A percentile compares a stretch with the other conserved stretches of the same genome.
Conservation (phyloP, 1,140 invertebrate species). For the Proctacanthus coquilletti region DNA sequence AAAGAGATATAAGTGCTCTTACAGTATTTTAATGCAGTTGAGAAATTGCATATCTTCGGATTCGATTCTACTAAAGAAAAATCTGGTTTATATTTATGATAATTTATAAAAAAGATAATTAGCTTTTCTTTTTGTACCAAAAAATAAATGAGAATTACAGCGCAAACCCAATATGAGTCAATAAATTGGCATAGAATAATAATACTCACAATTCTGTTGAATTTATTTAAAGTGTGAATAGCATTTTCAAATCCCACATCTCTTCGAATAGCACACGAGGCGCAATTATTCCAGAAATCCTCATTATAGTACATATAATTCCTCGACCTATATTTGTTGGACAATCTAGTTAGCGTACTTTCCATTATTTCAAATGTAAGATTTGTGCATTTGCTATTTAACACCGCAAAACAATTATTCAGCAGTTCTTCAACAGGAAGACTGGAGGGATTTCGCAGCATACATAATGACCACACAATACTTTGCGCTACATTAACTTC, state of each 20-base stretch:
- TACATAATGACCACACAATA: slow-evolving; percentile 34
- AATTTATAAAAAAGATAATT: too few species aligned
- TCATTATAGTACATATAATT: slow-evolving; percentile 40
- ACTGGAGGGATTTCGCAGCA: slow-evolving; percentile 23
- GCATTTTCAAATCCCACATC: slow-evolving; percentile 34
- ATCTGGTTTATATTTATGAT: too few species aligned
- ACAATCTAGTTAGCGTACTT: slow-evolving; percentile 30
- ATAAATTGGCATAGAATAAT: background rate
- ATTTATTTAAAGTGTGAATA: slow-evolving; percentile 27
- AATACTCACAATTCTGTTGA: background rate
- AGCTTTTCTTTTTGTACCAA: too few species aligned
- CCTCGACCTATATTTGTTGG: slow-evolving; percentile 27
- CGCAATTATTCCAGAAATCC: slow-evolving; percentile 34
- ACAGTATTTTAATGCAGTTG: too few species aligned
- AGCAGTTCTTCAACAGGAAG: slow-evolving; percentile 30
- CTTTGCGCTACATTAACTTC: slow-evolving; percentile 30
- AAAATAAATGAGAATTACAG: too few species aligned
- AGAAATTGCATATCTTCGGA: too few species aligned
- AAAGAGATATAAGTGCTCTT: too few species aligned
- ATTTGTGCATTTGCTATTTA: slow-evolving; percentile 29
- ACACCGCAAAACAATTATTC: slow-evolving; percentile 29
- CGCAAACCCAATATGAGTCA: background rate
- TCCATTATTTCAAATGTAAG: slow-evolving; percentile 33
- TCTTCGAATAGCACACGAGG: slow-evolving; percentile 31
- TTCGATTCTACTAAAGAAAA: too few species aligned